These are phyloP conservation scores for Stictonetta naevosa DNA, from an alignment of 2,113 vertebrate species.

Conservation along the genomic window DNA sequence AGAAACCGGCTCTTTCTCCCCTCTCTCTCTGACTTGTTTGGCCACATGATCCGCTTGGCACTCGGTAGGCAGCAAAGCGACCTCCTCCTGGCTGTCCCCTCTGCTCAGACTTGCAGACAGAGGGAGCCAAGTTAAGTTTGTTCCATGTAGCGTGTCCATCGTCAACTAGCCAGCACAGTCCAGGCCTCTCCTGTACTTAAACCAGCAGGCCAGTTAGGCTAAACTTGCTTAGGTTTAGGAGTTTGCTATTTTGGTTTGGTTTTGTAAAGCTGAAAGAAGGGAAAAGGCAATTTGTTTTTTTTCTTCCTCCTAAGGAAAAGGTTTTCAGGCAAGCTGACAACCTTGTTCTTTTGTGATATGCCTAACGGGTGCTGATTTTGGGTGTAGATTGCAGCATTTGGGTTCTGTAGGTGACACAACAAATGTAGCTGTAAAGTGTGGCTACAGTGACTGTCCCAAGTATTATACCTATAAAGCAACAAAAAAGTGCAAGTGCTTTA, in stretches of 20 bases:
- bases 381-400: neutral
- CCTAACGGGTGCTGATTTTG: neutral
- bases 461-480: neutral
- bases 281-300: neutral
- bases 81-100: neutral
- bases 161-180: neutral
- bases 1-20: neutral
- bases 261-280: neutral
- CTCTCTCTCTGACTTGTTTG: neutral
- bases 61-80: neutral
- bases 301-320: neutral
- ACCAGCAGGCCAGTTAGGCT: neutral
- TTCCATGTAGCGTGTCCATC: neutral
- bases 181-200: neutral
- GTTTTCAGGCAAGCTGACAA: neutral
- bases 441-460: neutral
- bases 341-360: neutral
- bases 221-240: neutral
- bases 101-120: neutral
- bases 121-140: neutral
- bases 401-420: neutral
- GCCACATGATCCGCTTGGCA: neutral
- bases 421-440: neutral
- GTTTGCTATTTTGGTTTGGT: neutral
- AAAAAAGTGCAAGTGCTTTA: neutral